Evolutionary conservation across 2,797 vertebrate genomes (phyloP).

Genomic region (Lacerta agilis): DNA sequence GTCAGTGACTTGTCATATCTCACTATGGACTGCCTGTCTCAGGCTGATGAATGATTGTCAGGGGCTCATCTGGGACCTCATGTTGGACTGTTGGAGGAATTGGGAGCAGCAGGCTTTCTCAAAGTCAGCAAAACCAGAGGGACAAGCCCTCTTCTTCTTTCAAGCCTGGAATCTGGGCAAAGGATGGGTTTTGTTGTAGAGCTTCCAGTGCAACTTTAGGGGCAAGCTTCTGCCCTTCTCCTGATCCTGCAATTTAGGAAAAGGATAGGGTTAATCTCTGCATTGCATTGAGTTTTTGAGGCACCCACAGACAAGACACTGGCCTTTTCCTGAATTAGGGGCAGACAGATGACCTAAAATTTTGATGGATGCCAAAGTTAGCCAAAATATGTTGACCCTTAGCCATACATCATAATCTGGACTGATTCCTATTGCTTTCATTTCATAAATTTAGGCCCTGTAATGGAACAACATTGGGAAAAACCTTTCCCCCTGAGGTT

Average conservation of each 20-base stretch:
- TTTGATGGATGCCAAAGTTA: background rate
- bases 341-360: background rate
- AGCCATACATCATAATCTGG: background rate
- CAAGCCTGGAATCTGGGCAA: background rate
- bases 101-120: background rate
- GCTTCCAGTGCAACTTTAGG: background rate
- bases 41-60: background rate
- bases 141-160: background rate
- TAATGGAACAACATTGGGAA: background rate
- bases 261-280: background rate
- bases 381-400: background rate
- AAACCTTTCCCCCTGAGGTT: background rate
- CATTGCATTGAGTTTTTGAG: background rate
- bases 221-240: background rate
- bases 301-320: no score
- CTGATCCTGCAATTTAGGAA: background rate
- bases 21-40: no score
- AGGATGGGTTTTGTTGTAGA: background rate
- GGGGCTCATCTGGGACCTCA: background rate
- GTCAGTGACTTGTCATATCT: no score
- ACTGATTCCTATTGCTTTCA: background rate
- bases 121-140: background rate
- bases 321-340: background rate
- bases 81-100: background rate
- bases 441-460: background rate